Evolutionary conservation across 1,140 invertebrate genomes (phyloP), one percentile per base, ranked within the genome.

Genomic region (Drosophila yakuba): DNA sequence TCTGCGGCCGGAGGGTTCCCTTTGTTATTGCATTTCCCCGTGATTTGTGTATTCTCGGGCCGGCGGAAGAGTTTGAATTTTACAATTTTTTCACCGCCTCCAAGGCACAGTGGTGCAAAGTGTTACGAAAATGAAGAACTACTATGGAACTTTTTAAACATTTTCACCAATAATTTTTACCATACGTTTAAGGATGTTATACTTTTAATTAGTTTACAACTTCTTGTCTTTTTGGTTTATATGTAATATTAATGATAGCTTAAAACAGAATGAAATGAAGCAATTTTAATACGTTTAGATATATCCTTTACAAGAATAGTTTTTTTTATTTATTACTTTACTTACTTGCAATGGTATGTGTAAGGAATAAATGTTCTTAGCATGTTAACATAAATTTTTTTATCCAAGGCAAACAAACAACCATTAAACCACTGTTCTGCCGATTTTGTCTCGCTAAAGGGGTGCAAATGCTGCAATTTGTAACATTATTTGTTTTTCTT

Each of bases 381-480:
- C 20, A 2, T 20, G 20, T 20, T 20, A 20, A 20, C 20, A 20
- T 1, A 1, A 20, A 20, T 20, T 0, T 1, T 20, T 20, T 20
- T 20, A 20, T 20, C 20, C 20, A 8, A 32, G 8, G 8, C 32
- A 10, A 20, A 3, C 11, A 12, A 10, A 45, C 10, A 45, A 11
- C 4, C 28, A 5, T 39, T n/a, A 17, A 10, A 5, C 58, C 74
- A 85, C 78, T 38, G 82, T 52, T n/a, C 50, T 20, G 10, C 14
- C 67, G 17, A 48, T 45, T 25, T 17, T 14, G 20, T 47, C 41
- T 20, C 17, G 52, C 25, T 15, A 91, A 91, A 91, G 86, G 89
- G 89, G 89, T 91, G 89, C 74, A 79, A 91, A 91, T 82, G 62
- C 51, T 73, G 74, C 83, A 89, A 91, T 84, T 91, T 91, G 84